Percentiles rank a stretch among this genome's conserved stretches.
phyloP scores from a whole-genome alignment of 2,113 vertebrate species.

The Caranx ignobilis region DNA sequence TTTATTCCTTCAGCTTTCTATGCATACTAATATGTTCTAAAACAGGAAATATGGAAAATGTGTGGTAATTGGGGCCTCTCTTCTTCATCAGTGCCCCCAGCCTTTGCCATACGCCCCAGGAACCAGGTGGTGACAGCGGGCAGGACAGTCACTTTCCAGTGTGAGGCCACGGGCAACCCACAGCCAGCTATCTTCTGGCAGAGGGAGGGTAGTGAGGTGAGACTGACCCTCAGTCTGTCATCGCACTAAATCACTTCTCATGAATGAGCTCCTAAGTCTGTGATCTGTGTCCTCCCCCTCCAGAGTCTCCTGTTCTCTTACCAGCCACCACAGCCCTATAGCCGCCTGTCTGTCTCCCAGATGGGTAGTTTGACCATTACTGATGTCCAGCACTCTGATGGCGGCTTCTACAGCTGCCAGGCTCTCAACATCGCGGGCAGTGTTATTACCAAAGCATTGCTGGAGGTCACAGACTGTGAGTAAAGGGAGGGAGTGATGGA shows the following conservation, averaged over 20 bases:
- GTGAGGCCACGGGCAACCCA: conserved; percentile 94
- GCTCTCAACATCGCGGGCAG: conserved; percentile 98
- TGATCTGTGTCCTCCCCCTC: conserved; percentile 35
- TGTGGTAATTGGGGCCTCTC: conserved; percentile 49
- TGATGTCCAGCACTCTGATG: conserved; percentile 92
- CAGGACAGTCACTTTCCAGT: conserved; percentile 93
- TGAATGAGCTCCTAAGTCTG: conserved; percentile 35
- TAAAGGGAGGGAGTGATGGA: conserved; percentile 34
- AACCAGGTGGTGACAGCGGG: conserved; percentile 93
- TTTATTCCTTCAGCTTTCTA: conserved; percentile 7
- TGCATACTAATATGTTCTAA: conserved; percentile 19
- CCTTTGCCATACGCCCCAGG: conserved; percentile 92
- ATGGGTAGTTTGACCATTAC: conserved; percentile 97
- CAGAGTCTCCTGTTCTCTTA: conserved; percentile 98
- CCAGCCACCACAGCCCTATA: conserved; percentile 94
- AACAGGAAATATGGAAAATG: conserved; percentile 25
- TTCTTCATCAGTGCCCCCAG: conserved; percentile 89
- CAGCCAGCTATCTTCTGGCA: conserved; percentile 98
- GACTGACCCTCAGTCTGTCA: conserved; percentile 44
- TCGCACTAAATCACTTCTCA: conserved; percentile 45
- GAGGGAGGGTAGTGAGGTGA: conserved; percentile 95
- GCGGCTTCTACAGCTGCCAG: conserved; percentile 97
- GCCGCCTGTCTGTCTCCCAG: conserved; percentile 96
- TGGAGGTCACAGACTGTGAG: conserved; percentile 86
- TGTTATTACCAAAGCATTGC: conserved; percentile 97